A percentile compares a stretch with the other conserved stretches of the same genome.
These are phyloP conservation scores for Macrobrachium nipponense DNA, from an alignment of 1,140 invertebrate species.

Conservation along the genomic window DNA sequence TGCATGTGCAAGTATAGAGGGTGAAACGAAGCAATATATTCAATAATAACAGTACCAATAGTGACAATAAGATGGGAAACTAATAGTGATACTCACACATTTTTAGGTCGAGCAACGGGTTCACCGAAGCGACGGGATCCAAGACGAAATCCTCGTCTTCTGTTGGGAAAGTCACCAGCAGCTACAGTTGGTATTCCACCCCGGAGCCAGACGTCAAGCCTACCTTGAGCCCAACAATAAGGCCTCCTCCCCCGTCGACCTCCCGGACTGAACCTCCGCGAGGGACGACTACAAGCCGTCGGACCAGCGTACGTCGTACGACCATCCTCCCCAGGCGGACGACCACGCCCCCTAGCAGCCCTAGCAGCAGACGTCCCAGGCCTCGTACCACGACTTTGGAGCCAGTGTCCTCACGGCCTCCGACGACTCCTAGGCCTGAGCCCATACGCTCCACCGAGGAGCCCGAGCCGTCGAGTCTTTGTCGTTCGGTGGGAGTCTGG, in stretches of 20 bases:
- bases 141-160: background rate
- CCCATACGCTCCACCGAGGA: too few species aligned
- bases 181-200: constrained; percentile 31
- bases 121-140: background rate
- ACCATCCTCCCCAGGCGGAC: background rate
- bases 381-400: background rate
- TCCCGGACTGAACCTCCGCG: background rate
- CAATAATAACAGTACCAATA: too few species aligned
- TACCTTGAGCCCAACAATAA: constrained; percentile 8
- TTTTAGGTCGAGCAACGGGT: constrained; percentile 5
- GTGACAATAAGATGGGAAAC: too few species aligned
- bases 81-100: too few species aligned
- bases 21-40: too few species aligned
- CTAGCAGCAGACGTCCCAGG: background rate
- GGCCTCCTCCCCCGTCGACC: background rate
- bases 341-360: too few species aligned
- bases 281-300: background rate
- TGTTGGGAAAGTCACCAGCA: constrained; percentile 58
- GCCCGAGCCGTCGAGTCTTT: background rate
- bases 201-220: background rate
- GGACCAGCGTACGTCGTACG: background rate
- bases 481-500: constrained; percentile 27
- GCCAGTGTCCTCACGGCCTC: background rate
- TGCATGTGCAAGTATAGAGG: too few species aligned
- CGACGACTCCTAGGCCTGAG: background rate